Base-by-base conservation (phyloP, 1,140 invertebrate genomes). In the Gonioctena quinquepunctata region DNA sequence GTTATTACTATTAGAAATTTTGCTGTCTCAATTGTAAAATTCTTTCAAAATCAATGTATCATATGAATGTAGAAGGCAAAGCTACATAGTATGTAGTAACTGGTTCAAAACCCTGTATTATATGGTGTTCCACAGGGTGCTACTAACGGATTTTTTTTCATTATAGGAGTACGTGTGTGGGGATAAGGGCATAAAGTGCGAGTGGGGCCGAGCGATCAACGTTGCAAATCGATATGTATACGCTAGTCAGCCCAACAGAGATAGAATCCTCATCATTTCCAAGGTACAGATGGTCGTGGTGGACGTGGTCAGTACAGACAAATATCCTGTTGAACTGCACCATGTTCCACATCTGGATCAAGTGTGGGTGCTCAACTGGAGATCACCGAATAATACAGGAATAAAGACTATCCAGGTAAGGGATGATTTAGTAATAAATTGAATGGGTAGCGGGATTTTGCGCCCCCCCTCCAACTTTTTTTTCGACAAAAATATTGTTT, bases 351-450 rank as follows among this genome's bases (percentile, higher is more conserved):
- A 92, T 77, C 79, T 93, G 63, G 92, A 94, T 79, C 92, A 94
- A 82, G 89, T 94, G 1, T 94, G 93, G 93, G 86, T 93, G 3
- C 79, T 93, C 25, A 93, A 92, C 79, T 93, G 91, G 90, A 86
- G 85, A 88, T 79, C 78, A 6, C 52, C 71, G 6, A 80, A 81
- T 71, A 78, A 83, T 74, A 83, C 86, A 60, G 90, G 90, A 5
- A 86, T 89, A 42, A 93, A 93, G 83, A 94, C 92, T 1, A 87
- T 94, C 61, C 89, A 91, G 79, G 82, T 83, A 66, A 56, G 23
- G 5, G 18, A n/a, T n/a, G n/a, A n/a, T n/a, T n/a, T n/a, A n/a
- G n/a, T n/a, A n/a, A 22, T 13, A 7, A 42, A n/a, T 66, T 2
- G 16, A n/a, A n/a, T n/a, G n/a, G n/a, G n/a, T n/a, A n/a, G n/a